These are phyloP conservation scores for Halichoerus grypus DNA, from an alignment of 2,113 vertebrate genomes.

Conservation along the genomic window DNA sequence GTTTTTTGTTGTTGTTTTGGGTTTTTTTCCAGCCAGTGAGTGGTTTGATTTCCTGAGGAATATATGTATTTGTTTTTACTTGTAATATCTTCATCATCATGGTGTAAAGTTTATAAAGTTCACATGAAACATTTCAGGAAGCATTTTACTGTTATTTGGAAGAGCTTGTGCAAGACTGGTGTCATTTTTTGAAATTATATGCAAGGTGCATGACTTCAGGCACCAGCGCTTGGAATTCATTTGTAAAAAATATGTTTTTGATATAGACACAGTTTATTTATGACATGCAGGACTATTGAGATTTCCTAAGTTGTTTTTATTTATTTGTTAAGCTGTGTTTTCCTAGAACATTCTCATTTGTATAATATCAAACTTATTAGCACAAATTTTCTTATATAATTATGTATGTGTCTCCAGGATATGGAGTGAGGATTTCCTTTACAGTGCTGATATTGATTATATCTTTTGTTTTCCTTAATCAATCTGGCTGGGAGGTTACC, in stretches of 20 bases:
- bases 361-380: background rate
- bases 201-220: background rate
- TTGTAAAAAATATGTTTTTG: background rate
- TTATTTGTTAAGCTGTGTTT: conserved; percentile 27
- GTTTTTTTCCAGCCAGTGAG: background rate
- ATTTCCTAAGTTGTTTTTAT: background rate
- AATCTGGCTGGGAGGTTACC: background rate
- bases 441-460: background rate
- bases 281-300: background rate
- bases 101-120: background rate
- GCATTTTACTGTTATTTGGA: background rate
- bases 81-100: background rate
- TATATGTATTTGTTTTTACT: conserved; percentile 50
- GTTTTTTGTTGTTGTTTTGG: background rate
- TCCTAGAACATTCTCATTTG: conserved; percentile 5
- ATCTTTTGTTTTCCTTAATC: background rate
- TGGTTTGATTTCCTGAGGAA: background rate
- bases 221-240: background rate
- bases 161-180: background rate
- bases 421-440: background rate
- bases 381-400: background rate
- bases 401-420: background rate
- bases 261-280: background rate
- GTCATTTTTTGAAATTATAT: background rate
- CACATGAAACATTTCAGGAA: conserved; percentile 10